These are phyloP conservation scores for Physeter macrocephalus DNA, from an alignment of 2,113 vertebrate species.

Conservation along the genomic window DNA sequence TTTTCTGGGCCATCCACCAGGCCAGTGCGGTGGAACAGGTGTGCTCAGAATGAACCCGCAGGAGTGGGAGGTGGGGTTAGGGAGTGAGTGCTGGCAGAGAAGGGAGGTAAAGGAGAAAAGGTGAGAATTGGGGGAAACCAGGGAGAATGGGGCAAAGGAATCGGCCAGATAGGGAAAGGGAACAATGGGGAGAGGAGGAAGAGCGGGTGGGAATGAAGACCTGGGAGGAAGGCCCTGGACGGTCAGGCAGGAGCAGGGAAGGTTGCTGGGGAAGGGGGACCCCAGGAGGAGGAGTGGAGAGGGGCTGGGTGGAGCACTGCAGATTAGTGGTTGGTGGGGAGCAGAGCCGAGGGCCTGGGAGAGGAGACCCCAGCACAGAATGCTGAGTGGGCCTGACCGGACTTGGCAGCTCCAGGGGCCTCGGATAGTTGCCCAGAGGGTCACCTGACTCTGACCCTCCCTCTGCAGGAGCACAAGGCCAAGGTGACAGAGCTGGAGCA, in stretches of 20 bases:
- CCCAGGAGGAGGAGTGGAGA: not conserved
- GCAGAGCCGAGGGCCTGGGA: no score
- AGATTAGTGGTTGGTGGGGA: not conserved
- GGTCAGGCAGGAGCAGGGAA: not conserved
- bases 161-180: not conserved
- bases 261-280: not conserved
- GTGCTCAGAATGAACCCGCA: not conserved
- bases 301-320: not conserved
- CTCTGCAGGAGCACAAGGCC: conserved; percentile 88
- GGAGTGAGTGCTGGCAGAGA: not conserved
- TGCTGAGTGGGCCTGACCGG: no score
- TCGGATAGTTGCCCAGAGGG: rapidly evolving
- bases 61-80: not conserved
- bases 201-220: not conserved
- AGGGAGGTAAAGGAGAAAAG: not conserved
- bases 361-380: no score
- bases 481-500: conserved; percentile 87
- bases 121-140: not conserved
- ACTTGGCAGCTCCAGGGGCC: not conserved
- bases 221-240: not conserved
- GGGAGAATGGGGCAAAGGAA: not conserved
- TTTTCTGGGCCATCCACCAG: not conserved
- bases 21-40: not conserved
- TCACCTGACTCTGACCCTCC: no score
- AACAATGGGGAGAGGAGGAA: not conserved